Evolutionary conservation across 2,797 vertebrate species (phyloP), one percentile per base, ranked within the genome.

Genomic region (Sebastes hubbsi): DNA sequence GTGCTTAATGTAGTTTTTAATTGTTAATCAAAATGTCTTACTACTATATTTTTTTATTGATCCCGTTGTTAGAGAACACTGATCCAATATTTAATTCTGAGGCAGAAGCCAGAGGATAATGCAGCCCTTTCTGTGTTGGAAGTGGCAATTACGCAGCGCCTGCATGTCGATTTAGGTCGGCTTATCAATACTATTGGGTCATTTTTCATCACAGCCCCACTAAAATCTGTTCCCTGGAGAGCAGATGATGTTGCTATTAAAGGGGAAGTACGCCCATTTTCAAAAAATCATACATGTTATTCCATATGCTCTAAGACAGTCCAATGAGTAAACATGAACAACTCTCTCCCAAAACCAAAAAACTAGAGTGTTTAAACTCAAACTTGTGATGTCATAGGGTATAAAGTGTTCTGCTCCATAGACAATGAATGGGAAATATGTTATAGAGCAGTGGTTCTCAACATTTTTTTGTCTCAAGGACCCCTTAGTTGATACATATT

Each of bases 151-250:
- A 81, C 18, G 62, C 84, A 60, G 72, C 82, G 54, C 85, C 32
- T 46, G 42, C 16, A 18, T 76, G 88, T 91, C 77, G 83, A 92
- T 91, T 78, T 76, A 90, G 85, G 69, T 91, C 85, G 88, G 70
- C 82, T 84, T 89, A 72, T 77, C 71, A 80, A 90, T 81, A 78
- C 59, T 78, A 76, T 24, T 77, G 49, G 77, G 22, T 75, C 82
- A 59, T 83, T 81, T 80, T 84, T 83, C 55, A 32, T 80, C 42
- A 60, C 32, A 54, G 75, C 67, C 64, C 83, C 70, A 63, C 73
- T 84, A 73, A 73, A 87, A 80, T 67, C 36, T 36, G 46, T 18
- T 30, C 84, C 75, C 81, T 64, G 38, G 88, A 88, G 85, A 88
- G 72, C 32, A 54, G 34, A 29, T 54, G 64, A 2, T 76, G 22